Conservation (phyloP, 2,797 vertebrate genomes). For the Halcyon badia region DNA sequence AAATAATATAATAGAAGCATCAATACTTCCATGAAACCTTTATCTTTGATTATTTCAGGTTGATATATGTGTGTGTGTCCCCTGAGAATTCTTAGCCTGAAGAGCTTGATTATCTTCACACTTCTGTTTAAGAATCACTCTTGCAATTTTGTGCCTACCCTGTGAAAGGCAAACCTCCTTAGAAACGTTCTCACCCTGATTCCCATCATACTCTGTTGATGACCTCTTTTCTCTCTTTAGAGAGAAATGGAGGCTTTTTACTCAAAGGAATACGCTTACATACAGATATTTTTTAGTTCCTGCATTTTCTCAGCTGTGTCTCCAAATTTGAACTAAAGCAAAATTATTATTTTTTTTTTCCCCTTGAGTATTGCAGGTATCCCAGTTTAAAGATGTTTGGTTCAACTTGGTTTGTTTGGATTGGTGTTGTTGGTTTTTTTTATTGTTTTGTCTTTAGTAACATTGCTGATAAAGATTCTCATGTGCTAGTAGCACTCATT, state of each 20-base stretch:
- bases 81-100: neutral
- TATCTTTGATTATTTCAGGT: neutral
- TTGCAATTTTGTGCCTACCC: neutral
- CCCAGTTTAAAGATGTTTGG: neutral
- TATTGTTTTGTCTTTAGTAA: neutral
- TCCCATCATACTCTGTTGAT: neutral
- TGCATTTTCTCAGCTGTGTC: neutral
- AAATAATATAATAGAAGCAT: neutral
- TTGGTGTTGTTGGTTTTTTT: too few species aligned
- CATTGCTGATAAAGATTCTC: neutral
- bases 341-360: neutral
- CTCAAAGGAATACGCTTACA: neutral
- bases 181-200: slow-evolving; percentile 13
- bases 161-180: slow-evolving; percentile 1
- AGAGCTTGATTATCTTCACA: neutral
- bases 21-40: neutral
- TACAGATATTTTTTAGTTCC: neutral
- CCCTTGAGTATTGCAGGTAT: neutral
- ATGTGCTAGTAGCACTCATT: neutral
- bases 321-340: neutral
- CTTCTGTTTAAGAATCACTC: neutral
- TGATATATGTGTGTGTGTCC: neutral
- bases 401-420: neutral
- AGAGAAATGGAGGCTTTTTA: neutral
- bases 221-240: slow-evolving; percentile 24